Evolutionary conservation across 2,113 vertebrate genomes (phyloP), one percentile per base, ranked within the genome.

Genomic region (Gorsachius goisagi): DNA sequence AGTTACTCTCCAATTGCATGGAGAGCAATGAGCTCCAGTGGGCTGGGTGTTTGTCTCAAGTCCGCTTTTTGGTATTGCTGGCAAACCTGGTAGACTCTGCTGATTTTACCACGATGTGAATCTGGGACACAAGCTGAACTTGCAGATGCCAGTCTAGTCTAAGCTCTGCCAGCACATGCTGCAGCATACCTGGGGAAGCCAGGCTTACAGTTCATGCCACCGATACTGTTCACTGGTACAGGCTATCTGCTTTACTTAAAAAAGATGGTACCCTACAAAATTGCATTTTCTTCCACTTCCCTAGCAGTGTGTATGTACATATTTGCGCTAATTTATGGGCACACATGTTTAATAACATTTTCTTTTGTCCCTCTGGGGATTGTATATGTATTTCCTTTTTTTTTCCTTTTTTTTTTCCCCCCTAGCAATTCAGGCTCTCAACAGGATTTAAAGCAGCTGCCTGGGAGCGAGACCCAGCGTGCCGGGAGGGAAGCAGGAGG

Each of bases 401-500:
- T 27, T 11, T 7, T 23, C 11, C 12, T 49, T 47, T 52, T 52
- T 52, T 52, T 52, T 12, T 18, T 10, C 5, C 3, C 9, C 16
- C 11, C 16, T 2, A 26, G 16, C 8, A 56, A 41, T 39, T 52
- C 53, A 27, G 30, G 37, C 26, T 49, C 20, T 78, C 26, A 14
- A 20, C 2, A 2, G 47, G 28, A 10, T 55, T 89, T 56, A 73
- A 60, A 72, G 78, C 32, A 41, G 17, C 49, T 66, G 27, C 63
- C 28, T 24, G 14, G 35, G 45, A 50, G n/a, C 1, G 2, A 22
- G 16, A 28, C 53, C 12, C 1, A 13, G 22, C 37, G 17, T 2
- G 5, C 32, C 0, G 0, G 32, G 16, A 44, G 55, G 41, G 30
- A 56, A 37, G 8, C 20, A 47, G 59, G 56, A 82, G 41, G 30